Evolutionary conservation across 2,113 vertebrate species (phyloP).

Genomic region (Neolamprologus fasciatus): DNA sequence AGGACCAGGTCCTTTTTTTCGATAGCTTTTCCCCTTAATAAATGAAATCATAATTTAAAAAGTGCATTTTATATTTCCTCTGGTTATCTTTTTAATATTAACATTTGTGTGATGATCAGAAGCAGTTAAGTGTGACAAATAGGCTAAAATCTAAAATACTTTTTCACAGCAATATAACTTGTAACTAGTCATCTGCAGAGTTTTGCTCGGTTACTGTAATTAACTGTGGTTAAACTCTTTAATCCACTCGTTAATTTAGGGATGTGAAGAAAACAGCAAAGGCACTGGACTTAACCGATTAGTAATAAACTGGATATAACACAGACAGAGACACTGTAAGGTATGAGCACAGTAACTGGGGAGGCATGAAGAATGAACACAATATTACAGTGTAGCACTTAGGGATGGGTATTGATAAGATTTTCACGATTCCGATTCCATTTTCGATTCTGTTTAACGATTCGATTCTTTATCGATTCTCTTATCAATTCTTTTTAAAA

Average conservation of each 20-base stretch:
- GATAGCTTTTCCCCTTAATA: not conserved
- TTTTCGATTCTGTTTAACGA: too few relatives aligned
- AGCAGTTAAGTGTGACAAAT: not conserved
- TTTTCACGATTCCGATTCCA: too few relatives aligned
- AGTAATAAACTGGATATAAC: not conserved
- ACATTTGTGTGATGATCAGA: not conserved
- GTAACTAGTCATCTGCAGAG: not conserved
- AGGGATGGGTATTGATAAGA: too few relatives aligned
- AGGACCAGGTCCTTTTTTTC: not conserved
- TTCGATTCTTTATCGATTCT: too few relatives aligned
- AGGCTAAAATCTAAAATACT: not conserved
- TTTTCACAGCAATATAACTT: not conserved
- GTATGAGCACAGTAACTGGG: not conserved
- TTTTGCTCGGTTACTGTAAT: not conserved
- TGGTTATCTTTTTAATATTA: not conserved
- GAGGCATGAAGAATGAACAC: not conserved
- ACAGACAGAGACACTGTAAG: not conserved
- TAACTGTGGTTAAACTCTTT: not conserved
- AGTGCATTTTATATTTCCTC: not conserved
- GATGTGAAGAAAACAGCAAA: not conserved
- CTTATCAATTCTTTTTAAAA: too few relatives aligned
- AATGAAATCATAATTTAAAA: not conserved
- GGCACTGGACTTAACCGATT: not conserved
- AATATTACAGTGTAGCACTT: not conserved
- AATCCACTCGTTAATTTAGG: not conserved